Base-by-base conservation (phyloP, 2,888 invertebrate genomes). In the Nomada fucata region DNA sequence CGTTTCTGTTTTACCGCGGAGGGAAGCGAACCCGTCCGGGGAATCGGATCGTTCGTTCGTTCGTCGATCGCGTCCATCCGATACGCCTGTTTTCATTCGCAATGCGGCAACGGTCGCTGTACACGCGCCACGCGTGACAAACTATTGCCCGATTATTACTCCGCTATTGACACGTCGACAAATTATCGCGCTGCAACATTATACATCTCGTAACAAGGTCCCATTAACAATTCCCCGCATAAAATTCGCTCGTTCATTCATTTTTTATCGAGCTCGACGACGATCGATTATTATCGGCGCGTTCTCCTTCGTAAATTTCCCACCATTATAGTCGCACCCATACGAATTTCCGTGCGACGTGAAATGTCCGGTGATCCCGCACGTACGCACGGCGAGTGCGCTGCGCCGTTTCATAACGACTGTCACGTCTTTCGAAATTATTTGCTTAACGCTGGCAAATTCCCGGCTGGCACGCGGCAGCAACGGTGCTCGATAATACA, bases 111-210 rank as follows among this genome's bases (percentile, higher is more conserved):
- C 59, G 20, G 44, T 42, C 23, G 11, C 42, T n/a, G 20, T 57
- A 69, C 69, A 57, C n/a, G 23, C 57, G 26, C 23, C 67, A 44
- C 69, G 26, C 69, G 69, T 42, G 20, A 44, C 69, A 26, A 69
- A 69, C 57, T 69, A 69, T 69, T 69, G 59, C 69, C 44, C 69
- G 59, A 69, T 69, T 69, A 69, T 69, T 69, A 69, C 69, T 69
- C 69, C 59, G 69, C 20, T 69, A 69, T 69, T 69, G 69, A 69
- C 69, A 59, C 69, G 69, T 13, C 18, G 23, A 57, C 57, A 44
- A 69, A 57, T 69, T 57, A 29, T 70, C 50, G 70, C 11, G 60
- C 15, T 47, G 36, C n/a, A 20, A n/a, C 26, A 13, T 26, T 13
- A 26, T 44, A n/a, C 44, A 57, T 57, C 44, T 59, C 47, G 69